A percentile compares a stretch with the other conserved stretches of the same genome.
Evolutionary conservation across 1,140 invertebrate species (phyloP).

Genomic region (Amyelois transitella): DNA sequence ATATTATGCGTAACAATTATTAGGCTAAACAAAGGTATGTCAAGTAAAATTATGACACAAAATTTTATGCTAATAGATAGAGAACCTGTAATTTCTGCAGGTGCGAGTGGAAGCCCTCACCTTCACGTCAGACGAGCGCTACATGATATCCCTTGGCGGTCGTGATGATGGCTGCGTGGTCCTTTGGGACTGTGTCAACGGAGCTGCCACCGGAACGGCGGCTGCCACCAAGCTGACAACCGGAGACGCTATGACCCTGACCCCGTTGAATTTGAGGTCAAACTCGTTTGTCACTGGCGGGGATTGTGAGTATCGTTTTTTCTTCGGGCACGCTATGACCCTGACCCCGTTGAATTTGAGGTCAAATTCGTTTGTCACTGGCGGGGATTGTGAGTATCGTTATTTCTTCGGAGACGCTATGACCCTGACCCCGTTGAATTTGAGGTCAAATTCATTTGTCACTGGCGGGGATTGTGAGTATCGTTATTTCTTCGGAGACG

Average conservation of each 20-base stretch:
- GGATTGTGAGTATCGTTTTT: slow-evolving; percentile 75
- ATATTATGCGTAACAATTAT: no score
- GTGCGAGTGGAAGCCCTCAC: slow-evolving; percentile 86
- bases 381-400: slow-evolving; percentile 79
- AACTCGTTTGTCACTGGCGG: slow-evolving; percentile 83
- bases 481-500: slow-evolving; percentile 71
- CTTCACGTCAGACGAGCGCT: slow-evolving; percentile 87
- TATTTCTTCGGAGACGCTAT: slow-evolving; percentile 75
- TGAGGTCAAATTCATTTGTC: slow-evolving; percentile 78
- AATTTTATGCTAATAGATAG: no score
- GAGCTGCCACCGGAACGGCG: slow-evolving; percentile 79
- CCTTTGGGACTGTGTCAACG: slow-evolving; percentile 81
- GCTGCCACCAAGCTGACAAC: slow-evolving; percentile 79
- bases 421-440: slow-evolving; percentile 75
- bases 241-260: slow-evolving; percentile 78
- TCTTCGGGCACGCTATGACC: slow-evolving; percentile 76
- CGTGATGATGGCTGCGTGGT: slow-evolving; percentile 90
- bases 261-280: slow-evolving; percentile 74
- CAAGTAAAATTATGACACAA: no score
- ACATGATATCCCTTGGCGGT: slow-evolving; percentile 89
- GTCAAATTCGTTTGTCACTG: slow-evolving; percentile 79
- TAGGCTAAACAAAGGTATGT: no score
- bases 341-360: slow-evolving; percentile 75
- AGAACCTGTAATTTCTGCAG: slow-evolving; percentile 17
- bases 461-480: slow-evolving; percentile 82